Evolutionary conservation across 2,888 invertebrate genomes (phyloP).

Genomic region (Andrena trimmerana): DNA sequence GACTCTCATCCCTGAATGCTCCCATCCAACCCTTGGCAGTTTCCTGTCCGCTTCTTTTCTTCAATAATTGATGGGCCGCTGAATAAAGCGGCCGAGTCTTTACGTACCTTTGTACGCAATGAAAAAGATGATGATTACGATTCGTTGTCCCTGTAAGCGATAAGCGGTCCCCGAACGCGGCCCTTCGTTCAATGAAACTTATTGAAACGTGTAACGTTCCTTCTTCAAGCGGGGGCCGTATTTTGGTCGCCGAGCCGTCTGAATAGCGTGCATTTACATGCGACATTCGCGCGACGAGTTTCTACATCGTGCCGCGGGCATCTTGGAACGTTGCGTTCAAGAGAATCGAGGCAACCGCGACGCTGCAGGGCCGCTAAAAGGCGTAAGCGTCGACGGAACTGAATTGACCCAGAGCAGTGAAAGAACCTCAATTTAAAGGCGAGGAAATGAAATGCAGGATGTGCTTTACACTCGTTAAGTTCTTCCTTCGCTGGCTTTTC

Average conservation of each 20-base stretch:
- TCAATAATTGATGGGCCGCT: slow-evolving; percentile 1
- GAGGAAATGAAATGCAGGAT: background rate
- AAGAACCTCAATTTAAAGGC: background rate
- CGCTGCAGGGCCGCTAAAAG: background rate
- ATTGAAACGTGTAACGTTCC: slow-evolving; percentile 14
- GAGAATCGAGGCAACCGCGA: slow-evolving; percentile 15
- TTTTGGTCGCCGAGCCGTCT: background rate
- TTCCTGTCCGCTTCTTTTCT: slow-evolving; percentile 14
- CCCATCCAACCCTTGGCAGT: slow-evolving; percentile 15
- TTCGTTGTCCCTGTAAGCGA: slow-evolving; percentile 36
- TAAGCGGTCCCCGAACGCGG: background rate
- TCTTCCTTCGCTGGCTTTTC: background rate
- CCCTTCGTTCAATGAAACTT: slow-evolving; percentile 15
- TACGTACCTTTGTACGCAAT: slow-evolving; percentile 11
- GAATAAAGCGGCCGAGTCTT: background rate
- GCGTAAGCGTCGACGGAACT: background rate
- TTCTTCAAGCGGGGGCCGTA: background rate
- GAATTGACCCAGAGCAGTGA: slow-evolving; percentile 5
- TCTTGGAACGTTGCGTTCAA: background rate
- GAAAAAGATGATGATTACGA: slow-evolving; percentile 57
- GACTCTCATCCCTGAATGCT: slow-evolving; percentile 22
- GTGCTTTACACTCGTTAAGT: slow-evolving; percentile 1
- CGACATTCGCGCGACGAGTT: slow-evolving; percentile 5
- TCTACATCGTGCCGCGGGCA: background rate
- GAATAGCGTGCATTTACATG: slow-evolving; percentile 18